Base-by-base conservation (phyloP, 2,113 vertebrate species). In the Anarhynchus alexandrinus region DNA sequence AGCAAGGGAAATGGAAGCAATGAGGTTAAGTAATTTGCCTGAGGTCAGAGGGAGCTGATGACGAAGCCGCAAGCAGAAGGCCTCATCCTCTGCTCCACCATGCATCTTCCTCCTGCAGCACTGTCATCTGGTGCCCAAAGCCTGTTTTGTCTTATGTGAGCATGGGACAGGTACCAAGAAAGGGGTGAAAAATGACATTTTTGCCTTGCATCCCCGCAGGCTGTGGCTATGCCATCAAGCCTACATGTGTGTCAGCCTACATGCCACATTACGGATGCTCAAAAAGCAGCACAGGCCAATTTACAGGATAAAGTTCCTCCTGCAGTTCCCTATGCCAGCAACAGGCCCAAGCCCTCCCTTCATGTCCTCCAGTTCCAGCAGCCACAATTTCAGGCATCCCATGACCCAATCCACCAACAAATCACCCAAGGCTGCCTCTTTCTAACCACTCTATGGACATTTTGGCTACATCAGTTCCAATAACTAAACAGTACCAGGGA, bases 21-120 rank as follows among this genome's bases (percentile, higher is more conserved):
- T 52, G 79, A 96, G 88, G 88, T 93, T 95, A 94, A 92, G 70
- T 45, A 85, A 96, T 94, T 94, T 95, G 90, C 77, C 69, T 82
- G 88, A 94, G 95, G 94, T 94, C 85, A 86, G 82, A 83, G 64
- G 67, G 81, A 96, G 72, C 69, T 87, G 88, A 62, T 91, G 77
- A 59, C 3, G 12, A 95, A 95, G 78, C 78, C 77, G 10, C 81
- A 96, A 83, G 84, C 94, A 93, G 83, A 94, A 80, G 0, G 29
- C 38, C 54, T 89, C 62, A 85, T 94, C 82, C 59, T 78, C 66
- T 76, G 38, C 12, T 58, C n/a, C 65, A 66, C 78, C 2, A 12
- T 0, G 1, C 51, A 72, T 85, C 74, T 78, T 94, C 91, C 54
- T 87, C 40, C 83, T 67, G 12, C 74, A 78, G 30, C 54, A 70